Evolutionary conservation across 2,113 vertebrate genomes (phyloP).

Genomic region (Eulacestoma nigropectus): DNA sequence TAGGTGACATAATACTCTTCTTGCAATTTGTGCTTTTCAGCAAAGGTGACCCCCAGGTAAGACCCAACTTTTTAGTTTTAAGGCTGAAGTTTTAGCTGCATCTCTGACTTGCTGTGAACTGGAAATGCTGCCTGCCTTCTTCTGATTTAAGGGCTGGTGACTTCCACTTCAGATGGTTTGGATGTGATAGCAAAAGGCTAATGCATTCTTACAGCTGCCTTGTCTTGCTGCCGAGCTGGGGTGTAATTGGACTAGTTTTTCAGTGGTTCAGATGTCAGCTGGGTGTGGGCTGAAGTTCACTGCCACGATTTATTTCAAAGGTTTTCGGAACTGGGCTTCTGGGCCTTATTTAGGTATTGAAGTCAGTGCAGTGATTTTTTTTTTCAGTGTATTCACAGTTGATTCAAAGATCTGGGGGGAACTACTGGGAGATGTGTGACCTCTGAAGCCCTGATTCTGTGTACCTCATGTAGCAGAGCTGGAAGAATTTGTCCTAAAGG

Average conservation of each 20-base stretch:
- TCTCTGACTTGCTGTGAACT: background rate
- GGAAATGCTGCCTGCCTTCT: background rate
- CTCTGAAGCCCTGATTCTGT: background rate
- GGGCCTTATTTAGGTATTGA: conserved; percentile 33
- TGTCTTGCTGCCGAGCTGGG: background rate
- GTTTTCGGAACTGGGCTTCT: conserved; percentile 10
- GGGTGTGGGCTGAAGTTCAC: conserved; percentile 33
- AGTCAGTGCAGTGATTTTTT: background rate
- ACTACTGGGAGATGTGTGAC: background rate
- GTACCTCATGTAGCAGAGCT: background rate
- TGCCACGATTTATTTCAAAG: conserved; percentile 43
- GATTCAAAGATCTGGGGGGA: background rate
- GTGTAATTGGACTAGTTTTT: conserved; percentile 19
- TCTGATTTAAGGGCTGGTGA: background rate
- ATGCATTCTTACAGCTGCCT: background rate
- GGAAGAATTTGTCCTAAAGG: background rate
- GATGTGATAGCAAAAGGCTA: conserved; percentile 6
- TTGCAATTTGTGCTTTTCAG: background rate
- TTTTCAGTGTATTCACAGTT: background rate
- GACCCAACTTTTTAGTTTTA: background rate
- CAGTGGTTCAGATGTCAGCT: conserved; percentile 46
- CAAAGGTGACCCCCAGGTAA: background rate
- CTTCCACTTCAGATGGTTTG: background rate
- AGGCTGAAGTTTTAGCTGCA: background rate
- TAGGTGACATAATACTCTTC: background rate